Percentiles rank a stretch among this genome's conserved stretches.
Conservation (phyloP, 2,797 vertebrate genomes). For the Rhincodon typus region DNA sequence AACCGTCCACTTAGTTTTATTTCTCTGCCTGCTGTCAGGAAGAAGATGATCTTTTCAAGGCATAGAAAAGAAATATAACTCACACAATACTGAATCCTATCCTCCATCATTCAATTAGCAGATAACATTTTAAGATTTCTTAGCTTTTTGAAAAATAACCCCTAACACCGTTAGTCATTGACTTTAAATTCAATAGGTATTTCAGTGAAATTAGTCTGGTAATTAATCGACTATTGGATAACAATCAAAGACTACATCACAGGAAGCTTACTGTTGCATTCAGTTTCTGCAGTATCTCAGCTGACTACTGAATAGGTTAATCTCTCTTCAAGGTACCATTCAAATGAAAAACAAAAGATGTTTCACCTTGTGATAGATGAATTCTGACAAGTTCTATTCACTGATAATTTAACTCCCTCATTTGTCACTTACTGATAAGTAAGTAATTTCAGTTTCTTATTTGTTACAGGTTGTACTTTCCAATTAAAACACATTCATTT, state of each 20-base stretch:
- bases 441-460: conserved; percentile 36
- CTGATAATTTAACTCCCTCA: conserved; percentile 31
- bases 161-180: not conserved
- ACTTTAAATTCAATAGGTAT: not conserved
- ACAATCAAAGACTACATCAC: not conserved
- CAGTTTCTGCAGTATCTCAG: conserved; percentile 6
- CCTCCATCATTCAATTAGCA: not conserved
- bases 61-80: not conserved
- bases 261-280: not conserved
- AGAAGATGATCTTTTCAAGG: not conserved
- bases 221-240: not conserved
- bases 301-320: conserved; percentile 29
- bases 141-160: not conserved
- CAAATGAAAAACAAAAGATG: conserved; percentile 34
- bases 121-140: not conserved
- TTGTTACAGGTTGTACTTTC: conserved; percentile 33
- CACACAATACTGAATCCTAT: not conserved
- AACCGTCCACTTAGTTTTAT: not conserved
- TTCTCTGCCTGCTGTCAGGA: not conserved
- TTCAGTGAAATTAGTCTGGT: not conserved
- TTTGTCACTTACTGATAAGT: conserved; percentile 34
- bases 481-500: conserved; percentile 37
- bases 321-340: conserved; percentile 1
- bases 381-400: conserved; percentile 29
- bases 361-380: conserved; percentile 32